These are phyloP conservation scores for Polypedilum pembai DNA, from an alignment of 1,140 invertebrate genomes.

Conservation along the genomic window DNA sequence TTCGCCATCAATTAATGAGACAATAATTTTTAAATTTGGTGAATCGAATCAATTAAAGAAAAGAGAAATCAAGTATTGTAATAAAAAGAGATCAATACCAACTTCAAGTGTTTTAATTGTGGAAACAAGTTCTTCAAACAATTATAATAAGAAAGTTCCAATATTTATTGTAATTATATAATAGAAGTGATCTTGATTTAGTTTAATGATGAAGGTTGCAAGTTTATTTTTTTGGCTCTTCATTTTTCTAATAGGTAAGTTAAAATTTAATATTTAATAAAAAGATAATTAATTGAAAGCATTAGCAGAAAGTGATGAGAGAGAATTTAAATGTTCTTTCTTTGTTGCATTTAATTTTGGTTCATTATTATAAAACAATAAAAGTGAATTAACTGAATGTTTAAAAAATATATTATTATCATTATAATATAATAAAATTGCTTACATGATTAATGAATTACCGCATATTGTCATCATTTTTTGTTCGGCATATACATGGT, in stretches of 20 bases:
- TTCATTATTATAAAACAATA: conserved; percentile 7
- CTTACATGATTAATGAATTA: conserved; percentile 19
- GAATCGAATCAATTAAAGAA: neutral
- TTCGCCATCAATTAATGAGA: neutral
- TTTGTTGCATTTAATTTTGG: neutral
- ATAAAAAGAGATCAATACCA: neutral
- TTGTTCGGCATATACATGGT: neutral
- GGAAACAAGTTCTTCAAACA: neutral
- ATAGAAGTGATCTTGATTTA: conserved; percentile 1
- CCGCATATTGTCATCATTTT: conserved; percentile 17
- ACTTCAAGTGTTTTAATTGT: neutral
- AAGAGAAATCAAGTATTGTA: neutral
- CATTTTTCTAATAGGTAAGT: no score
- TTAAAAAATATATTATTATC: neutral
- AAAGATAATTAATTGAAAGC: neutral
- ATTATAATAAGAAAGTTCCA: neutral
- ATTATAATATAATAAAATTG: neutral
- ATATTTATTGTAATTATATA: neutral
- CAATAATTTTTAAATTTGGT: neutral
- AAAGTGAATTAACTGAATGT: neutral
- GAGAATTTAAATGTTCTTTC: neutral
- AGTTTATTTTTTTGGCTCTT: neutral
- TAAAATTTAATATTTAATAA: neutral
- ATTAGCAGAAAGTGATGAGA: neutral
- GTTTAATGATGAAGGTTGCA: conserved; percentile 11